A percentile compares a stretch with the other conserved stretches of the same genome.
Evolutionary conservation across 2,113 vertebrate genomes (phyloP).

Genomic region (Brevimyrus niger): DNA sequence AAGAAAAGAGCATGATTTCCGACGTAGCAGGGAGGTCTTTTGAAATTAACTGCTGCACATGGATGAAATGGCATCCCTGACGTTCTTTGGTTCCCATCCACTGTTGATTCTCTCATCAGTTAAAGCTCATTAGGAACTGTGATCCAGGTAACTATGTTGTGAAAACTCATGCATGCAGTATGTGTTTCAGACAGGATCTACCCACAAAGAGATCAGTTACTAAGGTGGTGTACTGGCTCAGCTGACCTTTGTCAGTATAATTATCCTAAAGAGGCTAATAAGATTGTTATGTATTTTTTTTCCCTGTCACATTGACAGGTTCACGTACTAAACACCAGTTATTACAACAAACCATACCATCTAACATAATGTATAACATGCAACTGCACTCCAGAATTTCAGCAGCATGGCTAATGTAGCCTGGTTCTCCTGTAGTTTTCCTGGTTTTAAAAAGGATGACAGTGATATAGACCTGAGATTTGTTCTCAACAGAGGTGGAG

Average conservation of each 20-base stretch:
- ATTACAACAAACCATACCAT: neutral
- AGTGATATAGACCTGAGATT: neutral
- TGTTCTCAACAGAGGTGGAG: too few species aligned
- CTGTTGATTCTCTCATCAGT: neutral
- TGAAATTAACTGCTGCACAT: neutral
- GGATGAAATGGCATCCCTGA: neutral
- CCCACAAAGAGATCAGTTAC: neutral
- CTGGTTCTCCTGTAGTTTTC: too few species aligned
- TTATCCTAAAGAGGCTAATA: neutral
- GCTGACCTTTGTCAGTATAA: neutral
- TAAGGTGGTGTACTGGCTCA: neutral
- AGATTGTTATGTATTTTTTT: constrained; percentile 19
- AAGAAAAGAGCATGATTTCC: neutral
- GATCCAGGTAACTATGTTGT: neutral
- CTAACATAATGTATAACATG: neutral
- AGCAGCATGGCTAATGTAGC: neutral
- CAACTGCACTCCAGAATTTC: neutral
- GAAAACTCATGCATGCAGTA: neutral
- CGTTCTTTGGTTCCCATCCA: neutral
- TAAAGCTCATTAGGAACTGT: neutral
- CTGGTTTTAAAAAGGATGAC: neutral
- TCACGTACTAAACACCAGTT: neutral
- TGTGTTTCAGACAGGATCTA: neutral
- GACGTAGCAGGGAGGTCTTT: neutral
- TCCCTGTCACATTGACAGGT: constrained; percentile 22